Evolutionary conservation across 1,140 invertebrate genomes (phyloP), one percentile per base, ranked within the genome.

Genomic region (Rhynchophorus ferrugineus): DNA sequence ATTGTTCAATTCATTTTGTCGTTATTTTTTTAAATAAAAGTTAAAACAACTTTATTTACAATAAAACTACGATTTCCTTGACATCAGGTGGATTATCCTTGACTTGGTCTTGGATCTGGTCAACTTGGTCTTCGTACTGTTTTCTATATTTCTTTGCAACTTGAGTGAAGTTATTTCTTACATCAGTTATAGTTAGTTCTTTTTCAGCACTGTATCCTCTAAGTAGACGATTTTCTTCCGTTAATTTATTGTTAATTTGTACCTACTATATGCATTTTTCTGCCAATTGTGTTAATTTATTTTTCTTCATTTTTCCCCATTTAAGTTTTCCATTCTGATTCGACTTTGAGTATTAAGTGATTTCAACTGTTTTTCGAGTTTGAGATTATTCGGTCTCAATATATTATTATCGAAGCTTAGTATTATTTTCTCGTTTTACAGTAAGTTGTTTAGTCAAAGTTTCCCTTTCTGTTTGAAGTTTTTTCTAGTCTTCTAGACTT

Each of bases 91-190:
- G n/a, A n/a, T n/a, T n/a, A n/a, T n/a, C n/a, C n/a, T n/a, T n/a
- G n/a, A n/a, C n/a, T n/a, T n/a, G n/a, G n/a, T 82, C 78, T 62
- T 87, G 82, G 2, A 79, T 69, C 3, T 72, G 72, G 64, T 83
- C 84, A 0, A 73, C 70, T 24, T 77, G 66, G 55, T 89, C 87
- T 65, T 91, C 87, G 64, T 80, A 91, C 61, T 88, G 87, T 3
- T 80, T 83, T 68, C 94, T 95, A 65, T 95, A 95, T 62, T 91
- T 92, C 56, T 91, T 87, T 2, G 90, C 93, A 64, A 95, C 81
- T 73, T 93, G 85, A 56, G 83, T 72, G 66, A 90, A 79, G 62
- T 88, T 89, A 62, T 83, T 86, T 54, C 79, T 81, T 8, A 83
- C 78, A 48, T 92, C 87, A 34, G 73, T 78, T 5, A 87, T 72